Evolutionary conservation across 2,888 invertebrate species (phyloP).

Genomic region (Anoncus sp.): DNA sequence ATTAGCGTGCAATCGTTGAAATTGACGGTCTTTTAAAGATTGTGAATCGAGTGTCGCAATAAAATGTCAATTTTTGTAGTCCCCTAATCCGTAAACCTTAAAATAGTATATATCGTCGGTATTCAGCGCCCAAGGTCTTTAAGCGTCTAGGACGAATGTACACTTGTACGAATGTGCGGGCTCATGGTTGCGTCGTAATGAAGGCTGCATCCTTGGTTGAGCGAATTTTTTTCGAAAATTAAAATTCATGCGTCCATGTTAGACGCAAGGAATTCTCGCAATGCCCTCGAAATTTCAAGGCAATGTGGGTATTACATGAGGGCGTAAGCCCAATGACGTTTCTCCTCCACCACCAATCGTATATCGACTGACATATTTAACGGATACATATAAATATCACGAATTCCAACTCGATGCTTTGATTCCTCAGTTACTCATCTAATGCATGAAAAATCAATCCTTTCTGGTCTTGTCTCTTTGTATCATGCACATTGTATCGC

Average conservation of each 20-base stretch:
- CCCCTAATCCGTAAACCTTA: not conserved
- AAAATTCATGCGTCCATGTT: not conserved
- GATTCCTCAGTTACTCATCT: slow-evolving; percentile 34
- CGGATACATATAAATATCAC: not conserved
- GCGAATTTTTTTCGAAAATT: not conserved
- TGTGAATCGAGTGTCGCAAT: not conserved
- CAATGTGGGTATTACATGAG: slow-evolving; percentile 39
- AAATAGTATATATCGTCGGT: not conserved
- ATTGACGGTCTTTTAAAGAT: not conserved
- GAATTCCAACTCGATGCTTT: slow-evolving; percentile 2
- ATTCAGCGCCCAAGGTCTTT: not conserved
- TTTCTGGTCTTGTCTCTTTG: slow-evolving; percentile 16
- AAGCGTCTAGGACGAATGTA: not conserved
- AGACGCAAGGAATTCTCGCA: not conserved
- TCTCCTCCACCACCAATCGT: slow-evolving; percentile 1
- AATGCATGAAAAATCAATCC: slow-evolving; percentile 55
- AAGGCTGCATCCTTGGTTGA: not conserved
- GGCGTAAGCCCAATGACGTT: slow-evolving; percentile 20
- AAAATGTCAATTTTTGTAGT: not conserved
- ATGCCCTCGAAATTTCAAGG: slow-evolving; percentile 33
- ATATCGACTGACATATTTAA: slow-evolving; percentile 12
- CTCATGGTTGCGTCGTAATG: not conserved
- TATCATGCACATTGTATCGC: slow-evolving; percentile 23
- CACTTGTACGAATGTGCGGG: not conserved
- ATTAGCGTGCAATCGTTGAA: not conserved